Percentiles rank a stretch among this genome's conserved stretches.
These are phyloP conservation scores for Emys orbicularis DNA, from an alignment of 2,797 vertebrate species.

Conservation along the genomic window DNA sequence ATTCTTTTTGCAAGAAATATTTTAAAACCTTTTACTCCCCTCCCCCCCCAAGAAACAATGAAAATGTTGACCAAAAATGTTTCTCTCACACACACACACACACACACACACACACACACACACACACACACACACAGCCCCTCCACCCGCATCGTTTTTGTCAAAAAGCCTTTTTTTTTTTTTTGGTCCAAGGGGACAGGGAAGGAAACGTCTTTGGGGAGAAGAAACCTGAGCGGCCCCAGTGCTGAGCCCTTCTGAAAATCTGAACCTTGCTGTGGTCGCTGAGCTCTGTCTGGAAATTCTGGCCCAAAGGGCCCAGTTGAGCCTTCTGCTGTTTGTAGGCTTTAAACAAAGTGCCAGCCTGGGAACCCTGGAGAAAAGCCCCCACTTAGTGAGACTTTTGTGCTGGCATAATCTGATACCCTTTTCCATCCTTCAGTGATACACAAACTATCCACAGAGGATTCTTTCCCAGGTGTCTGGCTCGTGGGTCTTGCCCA, in stretches of 20 bases:
- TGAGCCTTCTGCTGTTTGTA: background rate
- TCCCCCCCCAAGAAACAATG: accelerated
- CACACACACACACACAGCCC: too few species aligned
- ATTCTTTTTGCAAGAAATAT: background rate
- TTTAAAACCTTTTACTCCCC: background rate
- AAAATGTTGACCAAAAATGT: background rate
- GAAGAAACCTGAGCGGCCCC: background rate
- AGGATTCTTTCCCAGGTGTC: background rate
- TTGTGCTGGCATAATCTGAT: background rate
- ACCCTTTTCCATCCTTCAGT: background rate
- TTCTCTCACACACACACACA: too few species aligned
- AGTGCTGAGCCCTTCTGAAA: slow-evolving; percentile 33
- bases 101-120: too few species aligned
- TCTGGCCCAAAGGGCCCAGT: background rate
- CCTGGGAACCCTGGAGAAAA: background rate
- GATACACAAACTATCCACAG: background rate
- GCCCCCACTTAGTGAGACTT: background rate
- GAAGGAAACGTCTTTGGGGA: background rate
- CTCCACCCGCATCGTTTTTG: background rate
- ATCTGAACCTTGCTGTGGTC: slow-evolving; percentile 36
- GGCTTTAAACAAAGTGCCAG: background rate
- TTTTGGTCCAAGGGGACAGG: background rate
- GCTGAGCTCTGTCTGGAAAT: background rate
- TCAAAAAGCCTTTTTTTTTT: slow-evolving; percentile 12
- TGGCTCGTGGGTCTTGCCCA: background rate